phyloP scores from a whole-genome alignment of 2,888 invertebrate species.

The Polylopha cassiicola region DNA sequence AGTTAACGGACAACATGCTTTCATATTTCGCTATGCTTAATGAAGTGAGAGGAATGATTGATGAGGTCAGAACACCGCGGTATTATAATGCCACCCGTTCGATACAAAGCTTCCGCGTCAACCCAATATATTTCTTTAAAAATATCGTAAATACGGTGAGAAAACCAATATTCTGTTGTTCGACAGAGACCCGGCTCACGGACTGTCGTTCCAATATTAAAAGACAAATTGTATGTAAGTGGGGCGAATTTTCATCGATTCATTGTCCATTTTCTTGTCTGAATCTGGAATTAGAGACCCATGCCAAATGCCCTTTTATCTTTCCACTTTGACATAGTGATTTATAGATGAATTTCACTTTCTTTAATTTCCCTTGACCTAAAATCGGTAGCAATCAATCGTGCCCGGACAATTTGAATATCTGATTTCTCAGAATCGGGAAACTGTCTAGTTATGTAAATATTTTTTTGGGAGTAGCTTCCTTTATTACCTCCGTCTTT shows the following conservation, averaged over 20 bases:
- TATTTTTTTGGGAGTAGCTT: slow-evolving; percentile 6
- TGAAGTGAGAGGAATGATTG: slow-evolving; percentile 72
- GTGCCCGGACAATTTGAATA: slow-evolving; percentile 18
- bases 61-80: slow-evolving; percentile 48
- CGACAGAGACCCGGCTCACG: not conserved
- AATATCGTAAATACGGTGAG: too few relatives aligned
- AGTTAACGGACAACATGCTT: slow-evolving; percentile 51
- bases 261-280: slow-evolving; percentile 49
- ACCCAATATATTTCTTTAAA: slow-evolving; percentile 33
- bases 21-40: slow-evolving; percentile 56
- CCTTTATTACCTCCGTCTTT: not conserved
- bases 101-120: slow-evolving; percentile 35
- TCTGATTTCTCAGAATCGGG: slow-evolving; percentile 12
- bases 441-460: slow-evolving; percentile 16
- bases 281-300: slow-evolving; percentile 42
- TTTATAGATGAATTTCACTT: slow-evolving; percentile 30
- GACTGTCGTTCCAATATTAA: slow-evolving; percentile 20
- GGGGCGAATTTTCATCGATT: slow-evolving; percentile 55
- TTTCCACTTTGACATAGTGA: slow-evolving; percentile 31
- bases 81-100: slow-evolving; percentile 40
- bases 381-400: slow-evolving; percentile 19
- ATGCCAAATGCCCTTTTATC: slow-evolving; percentile 53
- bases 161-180: too few relatives aligned
- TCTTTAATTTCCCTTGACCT: slow-evolving; percentile 21
- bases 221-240: slow-evolving; percentile 52